phyloP scores from a whole-genome alignment of 1,140 invertebrate species.

The Caenorhabditis brenneri region DNA sequence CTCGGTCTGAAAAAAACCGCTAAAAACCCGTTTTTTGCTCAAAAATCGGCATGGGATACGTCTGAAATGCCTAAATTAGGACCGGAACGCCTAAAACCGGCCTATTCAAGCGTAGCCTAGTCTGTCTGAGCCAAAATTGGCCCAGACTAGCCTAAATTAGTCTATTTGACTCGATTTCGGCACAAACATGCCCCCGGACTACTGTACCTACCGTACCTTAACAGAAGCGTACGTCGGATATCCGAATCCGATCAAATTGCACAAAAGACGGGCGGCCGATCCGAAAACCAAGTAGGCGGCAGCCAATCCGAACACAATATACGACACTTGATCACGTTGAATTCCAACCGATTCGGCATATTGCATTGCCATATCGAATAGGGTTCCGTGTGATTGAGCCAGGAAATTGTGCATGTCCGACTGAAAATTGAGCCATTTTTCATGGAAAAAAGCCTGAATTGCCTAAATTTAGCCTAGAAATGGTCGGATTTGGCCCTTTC shows the following conservation, averaged over 20 bases:
- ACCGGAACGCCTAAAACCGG: too few species aligned
- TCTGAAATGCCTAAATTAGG: too few species aligned
- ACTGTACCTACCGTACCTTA: constrained; percentile 19
- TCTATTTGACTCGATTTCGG: not conserved
- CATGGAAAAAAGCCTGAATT: too few species aligned
- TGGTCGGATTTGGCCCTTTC: too few species aligned
- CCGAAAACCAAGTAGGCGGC: constrained; percentile 18
- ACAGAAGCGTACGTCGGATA: constrained; percentile 45
- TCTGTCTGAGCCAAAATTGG: too few species aligned
- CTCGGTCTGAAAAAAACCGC: too few species aligned
- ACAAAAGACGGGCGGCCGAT: not conserved
- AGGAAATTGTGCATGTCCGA: constrained; percentile 18
- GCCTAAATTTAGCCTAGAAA: not conserved
- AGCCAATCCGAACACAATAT: not conserved
- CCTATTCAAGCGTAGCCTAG: too few species aligned
- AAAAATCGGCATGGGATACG: too few species aligned
- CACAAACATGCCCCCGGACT: not conserved
- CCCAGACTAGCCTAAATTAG: too few species aligned
- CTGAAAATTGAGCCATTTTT: not conserved
- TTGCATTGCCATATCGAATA: not conserved
- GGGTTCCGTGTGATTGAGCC: not conserved
- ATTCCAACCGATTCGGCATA: not conserved
- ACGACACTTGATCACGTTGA: constrained; percentile 13
- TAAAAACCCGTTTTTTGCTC: too few species aligned
- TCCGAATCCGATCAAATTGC: constrained; percentile 47